Evolutionary conservation across 2,888 invertebrate genomes (phyloP), one percentile per base, ranked within the genome.

Genomic region (Ramazzottius varieornatus): DNA sequence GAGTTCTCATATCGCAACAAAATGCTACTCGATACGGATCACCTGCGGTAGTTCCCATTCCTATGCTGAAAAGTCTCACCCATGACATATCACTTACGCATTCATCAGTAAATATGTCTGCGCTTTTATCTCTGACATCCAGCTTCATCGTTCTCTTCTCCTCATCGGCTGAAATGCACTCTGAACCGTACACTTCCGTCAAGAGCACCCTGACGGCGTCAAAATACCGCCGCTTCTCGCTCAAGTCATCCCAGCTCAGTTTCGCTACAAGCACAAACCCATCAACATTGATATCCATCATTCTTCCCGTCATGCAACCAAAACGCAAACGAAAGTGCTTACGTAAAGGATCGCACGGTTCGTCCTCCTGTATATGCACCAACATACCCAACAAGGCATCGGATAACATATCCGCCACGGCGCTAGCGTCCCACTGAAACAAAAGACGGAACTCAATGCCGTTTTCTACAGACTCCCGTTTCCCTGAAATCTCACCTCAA

Each of bases 361-460:
- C 29, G n/a, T 54, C 54, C 29, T 54, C 54, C 54, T 54, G 54
- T 4, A 54, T 24, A 24, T 88, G 85, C 71, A 96, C 80, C 46
- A 93, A 81, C 63, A 86, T 89, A 0, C 88, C 86, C 66, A 93
- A 80, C 33, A 92, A 85, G 33, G 94, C 87, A 79, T 98, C 96
- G 33, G 96, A 94, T 77, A 86, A 96, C 91, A 96, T 94, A 77
- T 98, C 96, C 73, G 90, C 86, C 63, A 93, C 86, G 0, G 96
- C 93, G 73, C 86, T 88, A 4, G 93, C 90, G 63, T 84, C 80
- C 96, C 96, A 98, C 82, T 86, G 77, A 13, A 65, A 70, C 68
- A 33, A 66, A 72, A 71, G 1, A 40, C 67, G n/a, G n/a, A n/a
- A n/a, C n/a, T n/a, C n/a, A 54, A 67, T 46, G n/a, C n/a, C n/a